Percentiles rank a stretch among this genome's conserved stretches.
phyloP scores from a whole-genome alignment of 2,797 vertebrate species.

The Atherinosoma microstoma region DNA sequence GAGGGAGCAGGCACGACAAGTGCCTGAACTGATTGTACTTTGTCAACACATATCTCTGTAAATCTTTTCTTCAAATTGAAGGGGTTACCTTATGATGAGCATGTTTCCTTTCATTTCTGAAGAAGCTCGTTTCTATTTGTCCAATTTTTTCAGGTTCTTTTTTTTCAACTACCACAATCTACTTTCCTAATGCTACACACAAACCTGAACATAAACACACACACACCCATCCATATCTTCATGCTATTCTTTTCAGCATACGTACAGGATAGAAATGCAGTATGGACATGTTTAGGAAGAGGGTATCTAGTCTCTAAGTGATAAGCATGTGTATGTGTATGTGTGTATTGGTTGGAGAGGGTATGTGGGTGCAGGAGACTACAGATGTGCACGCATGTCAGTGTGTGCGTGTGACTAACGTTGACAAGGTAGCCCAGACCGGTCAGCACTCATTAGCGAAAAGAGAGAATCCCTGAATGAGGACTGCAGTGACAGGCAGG shows the following conservation, averaged over 20 bases:
- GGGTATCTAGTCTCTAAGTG: conserved; percentile 71
- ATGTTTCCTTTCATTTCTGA: conserved; percentile 24
- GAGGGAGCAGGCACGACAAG: neutral
- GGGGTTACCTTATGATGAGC: neutral
- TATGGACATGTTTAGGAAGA: conserved; percentile 56
- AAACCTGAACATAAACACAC: neutral
- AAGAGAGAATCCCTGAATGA: conserved; percentile 74
- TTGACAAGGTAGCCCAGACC: conserved; percentile 75
- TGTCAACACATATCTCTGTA: neutral
- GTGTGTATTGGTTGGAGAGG: conserved; percentile 6
- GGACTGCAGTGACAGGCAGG: conserved; percentile 71
- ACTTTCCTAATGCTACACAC: neutral
- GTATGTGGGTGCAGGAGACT: neutral
- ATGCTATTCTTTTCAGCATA: conserved; percentile 28
- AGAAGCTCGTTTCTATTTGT: conserved; percentile 2
- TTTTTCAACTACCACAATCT: neutral
- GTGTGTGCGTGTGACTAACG: conserved; percentile 24
- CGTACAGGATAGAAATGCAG: conserved; percentile 27
- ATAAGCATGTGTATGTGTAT: conserved; percentile 63
- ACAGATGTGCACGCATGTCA: neutral
- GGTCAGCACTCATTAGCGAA: conserved; percentile 79
- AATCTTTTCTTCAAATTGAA: neutral
- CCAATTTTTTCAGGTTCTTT: conserved; percentile 24
- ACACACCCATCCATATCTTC: conserved; percentile 11
- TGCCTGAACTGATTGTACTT: neutral